A percentile compares a stretch with the other conserved stretches of the same genome.
phyloP scores from a whole-genome alignment of 2,888 invertebrate genomes.

The Coenonympha glycerion region DNA sequence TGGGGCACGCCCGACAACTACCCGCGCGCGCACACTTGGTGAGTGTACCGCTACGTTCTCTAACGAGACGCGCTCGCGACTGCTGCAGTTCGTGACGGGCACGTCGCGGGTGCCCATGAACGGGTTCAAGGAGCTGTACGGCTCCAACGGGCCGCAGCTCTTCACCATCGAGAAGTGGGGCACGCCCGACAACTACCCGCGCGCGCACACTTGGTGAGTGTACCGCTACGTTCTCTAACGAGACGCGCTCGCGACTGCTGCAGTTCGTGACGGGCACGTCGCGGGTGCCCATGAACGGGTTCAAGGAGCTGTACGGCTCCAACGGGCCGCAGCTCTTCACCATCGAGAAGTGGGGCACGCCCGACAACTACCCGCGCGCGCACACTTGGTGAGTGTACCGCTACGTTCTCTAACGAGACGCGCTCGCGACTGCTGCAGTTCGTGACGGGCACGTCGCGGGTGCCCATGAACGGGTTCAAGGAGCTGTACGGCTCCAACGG shows the following conservation, averaged over 20 bases:
- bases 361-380: too few species aligned
- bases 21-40: too few species aligned
- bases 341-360: too few species aligned
- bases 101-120: slow-evolving; percentile 99
- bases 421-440: slow-evolving; percentile 96
- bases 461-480: slow-evolving; percentile 99
- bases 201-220: too few species aligned
- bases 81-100: slow-evolving; percentile 98
- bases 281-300: slow-evolving; percentile 99
- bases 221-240: too few species aligned
- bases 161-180: slow-evolving; percentile 99
- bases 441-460: slow-evolving; percentile 98
- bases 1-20: too few species aligned
- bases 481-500: slow-evolving; percentile 99
- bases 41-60: too few species aligned
- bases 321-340: too few species aligned
- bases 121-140: slow-evolving; percentile 98
- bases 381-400: too few species aligned
- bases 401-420: slow-evolving; percentile 98
- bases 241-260: slow-evolving; percentile 95
- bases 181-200: slow-evolving; percentile 90
- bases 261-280: slow-evolving; percentile 99
- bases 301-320: slow-evolving; percentile 98
- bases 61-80: slow-evolving; percentile 96
- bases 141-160: slow-evolving; percentile 97